phyloP scores from a whole-genome alignment of 2,113 vertebrate species.

The Salvelinus fontinalis region DNA sequence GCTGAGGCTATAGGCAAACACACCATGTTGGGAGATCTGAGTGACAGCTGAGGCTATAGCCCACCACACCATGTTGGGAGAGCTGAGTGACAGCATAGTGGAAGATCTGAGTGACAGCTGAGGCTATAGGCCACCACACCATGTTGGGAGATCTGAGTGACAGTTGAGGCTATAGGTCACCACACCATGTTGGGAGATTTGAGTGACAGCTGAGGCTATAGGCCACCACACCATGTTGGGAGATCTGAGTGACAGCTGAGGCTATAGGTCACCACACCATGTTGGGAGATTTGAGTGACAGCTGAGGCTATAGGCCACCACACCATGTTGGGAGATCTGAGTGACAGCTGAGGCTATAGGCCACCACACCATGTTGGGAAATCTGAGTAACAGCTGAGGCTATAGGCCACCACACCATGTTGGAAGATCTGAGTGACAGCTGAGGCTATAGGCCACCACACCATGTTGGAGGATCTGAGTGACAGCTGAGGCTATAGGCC shows the following conservation, averaged over 20 bases:
- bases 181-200: constrained; percentile 20
- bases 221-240: not conserved
- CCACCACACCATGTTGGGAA: no score
- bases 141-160: no score
- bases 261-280: not conserved
- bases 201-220: constrained; percentile 35
- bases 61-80: no score
- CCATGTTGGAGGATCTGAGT: constrained; percentile 24
- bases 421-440: constrained; percentile 36
- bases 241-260: constrained; percentile 41
- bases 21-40: constrained; percentile 20
- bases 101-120: constrained; percentile 38
- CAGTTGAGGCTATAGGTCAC: no score
- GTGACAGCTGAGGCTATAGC: constrained; percentile 39
- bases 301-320: no score
- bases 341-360: constrained; percentile 39
- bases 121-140: no score
- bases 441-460: no score
- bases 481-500: no score
- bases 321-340: constrained; percentile 20
- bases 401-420: not conserved
- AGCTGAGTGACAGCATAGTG: not conserved
- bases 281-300: constrained; percentile 40
- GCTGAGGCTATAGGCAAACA: no score
- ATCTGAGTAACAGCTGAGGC: no score